Base-by-base conservation (phyloP, 2,888 invertebrate species). In the Drosophila cognata region DNA sequence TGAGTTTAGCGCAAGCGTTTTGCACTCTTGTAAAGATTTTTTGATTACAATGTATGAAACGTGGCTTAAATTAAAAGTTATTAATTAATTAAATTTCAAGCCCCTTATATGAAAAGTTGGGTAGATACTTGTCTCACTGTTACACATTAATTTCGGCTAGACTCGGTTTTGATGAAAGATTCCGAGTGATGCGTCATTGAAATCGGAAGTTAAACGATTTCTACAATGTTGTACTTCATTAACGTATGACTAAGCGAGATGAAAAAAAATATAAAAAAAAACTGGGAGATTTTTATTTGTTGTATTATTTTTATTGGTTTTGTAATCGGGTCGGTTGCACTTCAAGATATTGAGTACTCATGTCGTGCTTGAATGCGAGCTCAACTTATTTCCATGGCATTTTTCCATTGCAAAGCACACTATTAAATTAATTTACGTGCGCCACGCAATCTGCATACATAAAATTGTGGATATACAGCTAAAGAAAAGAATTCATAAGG, bases 401-500 rank as follows among this genome's bases (percentile, higher is more conserved):
- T 73, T 64, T 35, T 56, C 57, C 77, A 79, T 57, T 64, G 71
- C 66, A 70, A 74, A 83, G 74, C 70, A 74, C 68, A 79, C 80
- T 82, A 88, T 90, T 85, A 90, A 91, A 72, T 79, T 74, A 79
- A 75, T 89, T 89, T 89, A 87, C 89, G 81, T 78, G 88, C 79
- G 77, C 81, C 79, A 89, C 91, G 89, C 88, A 85, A 81, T 84
- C 72, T 81, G 91, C 89, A 89, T 91, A 79, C 91, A 79, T 83
- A 88, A 82, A 83, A 75, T 73, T 38, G 36, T 55, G 28, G 50
- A 68, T 58, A 55, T 50, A 35, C 16, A n/a, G 13, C 28, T 21
- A 43, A 46, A 29, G 50, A 51, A 76, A 70, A 74, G 25, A 70
- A 71, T 81, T 87, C 76, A 71, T 70, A 71, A 67, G 81, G 81